Base-by-base conservation (phyloP, 2,113 vertebrate genomes). In the Meriones unguiculatus region DNA sequence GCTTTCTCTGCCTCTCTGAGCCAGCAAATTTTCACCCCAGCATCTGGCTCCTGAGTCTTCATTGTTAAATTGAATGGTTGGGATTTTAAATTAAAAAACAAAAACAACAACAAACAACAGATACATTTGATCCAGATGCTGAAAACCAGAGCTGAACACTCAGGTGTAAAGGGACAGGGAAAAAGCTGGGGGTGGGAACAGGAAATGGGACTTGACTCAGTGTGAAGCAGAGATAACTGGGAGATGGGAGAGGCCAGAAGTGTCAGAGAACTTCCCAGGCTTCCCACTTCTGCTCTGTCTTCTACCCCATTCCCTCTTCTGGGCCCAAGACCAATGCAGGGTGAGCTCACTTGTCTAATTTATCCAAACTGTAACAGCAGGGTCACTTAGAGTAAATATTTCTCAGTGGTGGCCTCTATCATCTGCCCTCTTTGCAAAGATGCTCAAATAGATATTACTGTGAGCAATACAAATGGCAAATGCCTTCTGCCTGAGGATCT, bases 251-350 rank as follows among this genome's bases (percentile, higher is more conserved):
- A 84, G 75, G 32, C 70, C n/a, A 52, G 76, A 46, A 76, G 50
- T 24, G 13, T 65, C 41, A 35, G 57, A 0, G 38, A 57, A n/a
- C 9, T 81, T 92, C 78, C 75, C 85, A 67, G 54, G 59, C n/a
- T 32, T 73, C 73, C 50, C 32, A 28, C 72, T 84, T 75, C 87
- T 95, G 14, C 94, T 10, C 24, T 65, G 73, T 10, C 87, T 87
- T 59, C 35, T 76, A 24, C n/a, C 94, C 20, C 4, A 52, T 18
- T 59, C 50, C 24, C 50, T 75, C 67, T 9, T 72, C 72, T 46
- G 77, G 87, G 89, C 72, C 67, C 30, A 11, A 86, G 76, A 81
- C 94, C 96, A 95, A 46, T 17, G 67, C 54, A 89, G 91, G 35
- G 73, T 57, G 78, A 94, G 67, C 69, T 91, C 82, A 70, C 64